Base-by-base conservation (phyloP, 2,113 vertebrate species). In the Solea solea region DNA sequence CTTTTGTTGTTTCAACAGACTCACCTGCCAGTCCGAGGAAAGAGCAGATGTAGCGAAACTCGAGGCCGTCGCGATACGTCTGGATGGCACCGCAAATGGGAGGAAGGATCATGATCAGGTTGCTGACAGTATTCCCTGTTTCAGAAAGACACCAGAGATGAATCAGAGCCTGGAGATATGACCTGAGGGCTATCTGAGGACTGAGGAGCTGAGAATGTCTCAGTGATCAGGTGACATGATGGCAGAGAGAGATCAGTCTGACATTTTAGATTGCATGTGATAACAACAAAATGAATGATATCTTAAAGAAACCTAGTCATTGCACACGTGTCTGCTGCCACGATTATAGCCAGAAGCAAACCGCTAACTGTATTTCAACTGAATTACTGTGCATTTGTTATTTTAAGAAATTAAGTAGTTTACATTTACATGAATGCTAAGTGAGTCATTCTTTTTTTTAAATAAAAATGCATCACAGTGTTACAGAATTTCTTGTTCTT, bases 41-140 rank as follows among this genome's bases (percentile, higher is more conserved):
- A 7, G 97, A 95, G 86, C 94, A 96, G 86, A 95, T 80, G 78
- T 99, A 99, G 1, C 97, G 95, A 59, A 95, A 94, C 87, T 99
- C 98, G 28, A 97, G 95, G 81, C 96, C 95, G 25, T 95, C 94
- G 80, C 88, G 95, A 77, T 90, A 89, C 10, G 95, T 96, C 86
- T 96, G 96, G 80, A 98, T 89, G 73, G 96, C 97, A 79, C 97
- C 98, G 65, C 93, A 98, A 68, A 98, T 87, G 51, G 98, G 97
- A 94, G 97, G 97, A 83, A 99, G 90, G 87, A 99, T 98, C 96
- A 99, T 98, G 83, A 99, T 97, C 94, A 99, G 93, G 92, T 99
- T 99, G 91, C 97, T 99, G 90, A 99, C 95, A 53, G 98, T 99
- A 93, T 99, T 99, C 97, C 97, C 98, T 99, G 88, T 8, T 21